Conservation (phyloP, 2,888 invertebrate genomes). For the Mystacides longicornis region DNA sequence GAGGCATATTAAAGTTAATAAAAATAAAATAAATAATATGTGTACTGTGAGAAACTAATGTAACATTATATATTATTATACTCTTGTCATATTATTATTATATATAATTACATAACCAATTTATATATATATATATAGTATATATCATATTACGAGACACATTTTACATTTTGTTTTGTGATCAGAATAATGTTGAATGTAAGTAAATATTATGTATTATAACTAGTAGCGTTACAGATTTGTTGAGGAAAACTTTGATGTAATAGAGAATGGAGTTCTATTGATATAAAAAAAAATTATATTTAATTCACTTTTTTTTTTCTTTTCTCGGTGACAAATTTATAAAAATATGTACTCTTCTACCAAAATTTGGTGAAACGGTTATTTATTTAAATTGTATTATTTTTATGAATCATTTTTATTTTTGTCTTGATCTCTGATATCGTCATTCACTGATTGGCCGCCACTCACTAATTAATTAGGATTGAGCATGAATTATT, state of each 20-base stretch:
- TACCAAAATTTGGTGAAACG: no score
- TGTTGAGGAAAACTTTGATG: slow-evolving; percentile 5
- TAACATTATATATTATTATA: not conserved
- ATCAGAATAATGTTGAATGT: slow-evolving; percentile 13
- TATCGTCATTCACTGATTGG: no score
- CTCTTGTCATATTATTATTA: not conserved
- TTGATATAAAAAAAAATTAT: slow-evolving; percentile 2
- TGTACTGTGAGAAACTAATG: not conserved
- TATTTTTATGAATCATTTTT: no score
- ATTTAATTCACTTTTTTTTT: not conserved
- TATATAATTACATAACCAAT: not conserved
- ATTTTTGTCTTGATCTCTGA: no score
- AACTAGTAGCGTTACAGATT: slow-evolving; percentile 1
- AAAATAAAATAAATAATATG: not conserved
- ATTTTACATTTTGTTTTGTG: slow-evolving; percentile 5
- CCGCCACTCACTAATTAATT: no score
- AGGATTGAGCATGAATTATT: no score
- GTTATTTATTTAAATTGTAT: no score
- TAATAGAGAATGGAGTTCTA: not conserved
- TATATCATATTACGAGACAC: no score
- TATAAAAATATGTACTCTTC: no score
- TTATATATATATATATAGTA: not conserved
- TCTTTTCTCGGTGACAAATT: no score
- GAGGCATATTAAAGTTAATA: no score
- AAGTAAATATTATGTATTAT: slow-evolving; percentile 3